Evolutionary conservation across 2,888 invertebrate species (phyloP).

Genomic region (Junonia oenone): DNA sequence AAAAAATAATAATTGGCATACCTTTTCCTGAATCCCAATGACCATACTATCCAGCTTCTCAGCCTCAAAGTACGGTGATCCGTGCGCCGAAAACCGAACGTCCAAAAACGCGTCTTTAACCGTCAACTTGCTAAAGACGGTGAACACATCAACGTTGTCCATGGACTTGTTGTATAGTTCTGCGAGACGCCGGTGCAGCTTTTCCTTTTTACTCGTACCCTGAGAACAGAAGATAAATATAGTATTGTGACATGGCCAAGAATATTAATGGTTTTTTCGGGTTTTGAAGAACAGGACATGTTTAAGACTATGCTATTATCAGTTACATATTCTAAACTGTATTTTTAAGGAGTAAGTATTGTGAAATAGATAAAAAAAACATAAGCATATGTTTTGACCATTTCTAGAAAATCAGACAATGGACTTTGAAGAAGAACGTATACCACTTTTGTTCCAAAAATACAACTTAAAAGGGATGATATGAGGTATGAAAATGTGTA

Average conservation of each 20-base stretch:
- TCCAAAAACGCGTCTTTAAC: slow-evolving; percentile 85
- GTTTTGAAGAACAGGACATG: too few species aligned
- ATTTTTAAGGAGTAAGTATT: too few species aligned
- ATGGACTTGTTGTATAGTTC: slow-evolving; percentile 86
- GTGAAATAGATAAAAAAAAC: too few species aligned
- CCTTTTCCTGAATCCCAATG: slow-evolving; percentile 84
- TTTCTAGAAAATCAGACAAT: too few species aligned
- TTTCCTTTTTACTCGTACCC: slow-evolving; percentile 86
- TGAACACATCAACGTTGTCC: slow-evolving; percentile 95
- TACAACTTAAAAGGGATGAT: too few species aligned
- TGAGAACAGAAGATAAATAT: slow-evolving; percentile 38
- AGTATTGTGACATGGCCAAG: background rate
- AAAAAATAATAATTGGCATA: slow-evolving; percentile 39
- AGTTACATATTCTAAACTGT: too few species aligned
- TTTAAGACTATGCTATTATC: too few species aligned
- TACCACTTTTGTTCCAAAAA: too few species aligned
- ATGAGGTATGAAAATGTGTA: too few species aligned
- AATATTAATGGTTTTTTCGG: background rate
- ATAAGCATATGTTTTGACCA: too few species aligned
- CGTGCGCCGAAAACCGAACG: slow-evolving; percentile 94
- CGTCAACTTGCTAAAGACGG: slow-evolving; percentile 86
- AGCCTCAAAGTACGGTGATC: slow-evolving; percentile 94
- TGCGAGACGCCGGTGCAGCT: slow-evolving; percentile 78
- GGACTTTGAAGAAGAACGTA: too few species aligned
- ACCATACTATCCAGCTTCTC: slow-evolving; percentile 93